Conservation (phyloP, 2,113 vertebrate species). For the Rissa tridactyla region DNA sequence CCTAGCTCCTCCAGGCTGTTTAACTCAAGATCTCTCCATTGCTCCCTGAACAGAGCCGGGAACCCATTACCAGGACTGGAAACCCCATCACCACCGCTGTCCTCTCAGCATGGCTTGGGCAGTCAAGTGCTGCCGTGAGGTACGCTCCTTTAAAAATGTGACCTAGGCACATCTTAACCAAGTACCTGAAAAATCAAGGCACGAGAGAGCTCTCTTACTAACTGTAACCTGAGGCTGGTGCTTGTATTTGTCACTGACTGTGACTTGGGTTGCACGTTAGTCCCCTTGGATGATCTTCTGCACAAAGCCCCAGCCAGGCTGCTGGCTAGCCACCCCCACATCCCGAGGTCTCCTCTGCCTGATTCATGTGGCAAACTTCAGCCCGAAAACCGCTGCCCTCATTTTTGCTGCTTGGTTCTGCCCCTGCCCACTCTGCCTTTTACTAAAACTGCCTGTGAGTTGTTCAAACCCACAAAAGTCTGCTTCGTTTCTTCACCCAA, state of each 20-base stretch:
- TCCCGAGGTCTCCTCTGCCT: background rate
- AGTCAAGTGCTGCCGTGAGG: background rate
- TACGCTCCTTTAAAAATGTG: background rate
- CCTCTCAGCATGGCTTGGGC: background rate
- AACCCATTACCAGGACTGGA: too few species aligned
- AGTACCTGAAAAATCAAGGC: background rate
- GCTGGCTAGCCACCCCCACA: background rate
- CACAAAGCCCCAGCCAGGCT: accelerated
- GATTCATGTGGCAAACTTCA: background rate
- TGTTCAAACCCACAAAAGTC: background rate
- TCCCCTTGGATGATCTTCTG: background rate
- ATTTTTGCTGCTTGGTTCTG: background rate
- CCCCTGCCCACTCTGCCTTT: background rate
- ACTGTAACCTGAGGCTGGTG: background rate
- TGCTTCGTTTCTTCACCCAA: constrained; percentile 5
- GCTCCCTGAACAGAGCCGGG: background rate
- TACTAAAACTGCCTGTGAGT: background rate
- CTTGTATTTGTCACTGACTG: background rate
- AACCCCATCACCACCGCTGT: accelerated
- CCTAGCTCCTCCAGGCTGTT: background rate
- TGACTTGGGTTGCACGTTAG: accelerated
- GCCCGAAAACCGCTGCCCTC: background rate
- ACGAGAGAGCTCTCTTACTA: background rate
- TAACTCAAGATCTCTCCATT: background rate
- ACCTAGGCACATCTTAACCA: background rate